Evolutionary conservation across 2,888 invertebrate genomes (phyloP).

Genomic region (Cheilosia soror): DNA sequence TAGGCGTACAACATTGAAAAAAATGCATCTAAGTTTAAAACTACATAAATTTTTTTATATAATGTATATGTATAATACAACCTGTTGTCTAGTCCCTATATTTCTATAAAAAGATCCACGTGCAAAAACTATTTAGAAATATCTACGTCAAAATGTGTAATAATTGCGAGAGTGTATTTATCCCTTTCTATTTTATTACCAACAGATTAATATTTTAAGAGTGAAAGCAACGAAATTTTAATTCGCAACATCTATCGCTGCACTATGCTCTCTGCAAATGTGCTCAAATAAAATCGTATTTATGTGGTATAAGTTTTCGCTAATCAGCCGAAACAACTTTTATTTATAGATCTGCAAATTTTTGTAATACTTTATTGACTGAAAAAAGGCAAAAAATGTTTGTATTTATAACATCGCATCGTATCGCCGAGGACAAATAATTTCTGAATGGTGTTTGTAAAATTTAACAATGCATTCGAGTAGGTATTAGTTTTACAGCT

Average conservation of each 20-base stretch:
- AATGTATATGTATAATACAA: background rate
- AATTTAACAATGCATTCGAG: no score
- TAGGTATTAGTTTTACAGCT: background rate
- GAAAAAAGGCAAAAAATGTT: no score
- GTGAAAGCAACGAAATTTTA: background rate
- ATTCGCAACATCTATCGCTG: no score
- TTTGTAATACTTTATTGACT: no score
- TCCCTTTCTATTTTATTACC: background rate
- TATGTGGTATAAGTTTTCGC: background rate
- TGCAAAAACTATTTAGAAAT: background rate
- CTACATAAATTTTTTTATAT: no score
- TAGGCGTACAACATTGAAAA: no score
- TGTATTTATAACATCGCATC: no score
- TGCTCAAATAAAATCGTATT: background rate
- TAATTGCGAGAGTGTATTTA: background rate
- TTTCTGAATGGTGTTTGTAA: no score
- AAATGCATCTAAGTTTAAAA: no score
- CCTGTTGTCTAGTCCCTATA: conserved; percentile 31
- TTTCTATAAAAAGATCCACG: conserved; percentile 36
- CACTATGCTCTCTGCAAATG: no score
- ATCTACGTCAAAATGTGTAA: background rate
- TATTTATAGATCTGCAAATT: background rate
- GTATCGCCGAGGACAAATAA: no score
- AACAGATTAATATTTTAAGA: background rate
- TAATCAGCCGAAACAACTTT: background rate